Percentiles rank a stretch among this genome's conserved stretches.
These are phyloP conservation scores for Anguilla marmorata DNA, from an alignment of 2,797 vertebrate species.

Conservation along the genomic window DNA sequence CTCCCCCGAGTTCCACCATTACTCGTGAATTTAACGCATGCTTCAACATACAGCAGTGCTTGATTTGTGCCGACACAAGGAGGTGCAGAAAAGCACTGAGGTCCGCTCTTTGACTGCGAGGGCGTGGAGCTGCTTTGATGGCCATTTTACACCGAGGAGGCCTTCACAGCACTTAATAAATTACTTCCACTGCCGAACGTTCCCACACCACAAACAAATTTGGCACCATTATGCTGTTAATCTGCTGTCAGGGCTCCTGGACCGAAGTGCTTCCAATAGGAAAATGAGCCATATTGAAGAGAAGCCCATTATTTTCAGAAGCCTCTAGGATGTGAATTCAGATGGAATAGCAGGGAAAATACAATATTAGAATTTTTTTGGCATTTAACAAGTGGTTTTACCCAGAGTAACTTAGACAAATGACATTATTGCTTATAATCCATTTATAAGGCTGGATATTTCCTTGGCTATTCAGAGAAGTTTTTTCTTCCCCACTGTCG, in stretches of 20 bases:
- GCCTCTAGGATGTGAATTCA: neutral
- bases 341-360: neutral
- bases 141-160: neutral
- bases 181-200: neutral
- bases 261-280: neutral
- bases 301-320: neutral
- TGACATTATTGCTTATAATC: neutral
- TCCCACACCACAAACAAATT: neutral
- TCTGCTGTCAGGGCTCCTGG: neutral
- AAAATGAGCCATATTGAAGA: neutral
- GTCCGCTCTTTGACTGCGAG: neutral
- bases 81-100: neutral
- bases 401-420: neutral
- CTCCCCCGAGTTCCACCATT: neutral
- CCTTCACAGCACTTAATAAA: neutral
- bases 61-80: neutral
- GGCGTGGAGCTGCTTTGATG: neutral
- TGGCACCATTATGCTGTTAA: neutral
- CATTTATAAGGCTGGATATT: neutral
- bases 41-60: neutral
- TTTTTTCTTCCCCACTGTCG: neutral
- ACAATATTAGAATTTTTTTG: neutral
- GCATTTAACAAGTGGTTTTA: neutral
- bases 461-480: neutral
- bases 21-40: neutral